A percentile compares a stretch with the other conserved stretches of the same genome.
Evolutionary conservation across 2,113 vertebrate genomes (phyloP).

Genomic region (Syrmaticus mikado): DNA sequence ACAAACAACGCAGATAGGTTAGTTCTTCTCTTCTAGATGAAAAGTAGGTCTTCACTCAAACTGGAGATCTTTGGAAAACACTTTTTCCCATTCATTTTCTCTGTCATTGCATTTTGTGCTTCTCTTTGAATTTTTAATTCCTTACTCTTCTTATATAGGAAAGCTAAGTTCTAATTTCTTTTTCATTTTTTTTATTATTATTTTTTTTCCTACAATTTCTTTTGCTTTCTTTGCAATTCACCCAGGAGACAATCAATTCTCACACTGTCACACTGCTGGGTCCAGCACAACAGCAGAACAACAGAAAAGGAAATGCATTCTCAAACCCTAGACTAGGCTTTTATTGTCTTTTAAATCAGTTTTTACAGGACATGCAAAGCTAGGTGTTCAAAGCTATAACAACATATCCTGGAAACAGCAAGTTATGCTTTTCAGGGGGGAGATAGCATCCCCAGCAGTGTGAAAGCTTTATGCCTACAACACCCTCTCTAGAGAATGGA

Average conservation of each 20-base stretch:
- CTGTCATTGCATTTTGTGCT: neutral
- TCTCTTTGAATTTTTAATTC: neutral
- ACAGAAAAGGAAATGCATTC: neutral
- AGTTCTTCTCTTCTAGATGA: neutral
- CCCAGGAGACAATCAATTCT: neutral
- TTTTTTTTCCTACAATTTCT: neutral
- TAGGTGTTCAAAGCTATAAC: neutral
- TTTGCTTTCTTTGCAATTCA: neutral
- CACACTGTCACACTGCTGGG: neutral
- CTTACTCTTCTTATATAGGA: neutral
- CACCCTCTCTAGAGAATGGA: neutral
- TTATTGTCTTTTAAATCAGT: neutral
- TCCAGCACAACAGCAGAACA: neutral
- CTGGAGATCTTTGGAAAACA: neutral
- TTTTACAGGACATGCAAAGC: neutral
- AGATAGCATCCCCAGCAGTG: neutral
- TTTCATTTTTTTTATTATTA: neutral
- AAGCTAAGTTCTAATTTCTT: neutral
- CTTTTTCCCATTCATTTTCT: neutral
- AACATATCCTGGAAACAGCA: neutral
- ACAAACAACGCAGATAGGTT: neutral
- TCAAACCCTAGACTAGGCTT: neutral
- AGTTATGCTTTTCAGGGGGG: neutral
- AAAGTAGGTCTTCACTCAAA: neutral
- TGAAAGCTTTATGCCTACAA: neutral